Base-by-base conservation (phyloP, 1,140 invertebrate species). In the Philaenus spumarius region DNA sequence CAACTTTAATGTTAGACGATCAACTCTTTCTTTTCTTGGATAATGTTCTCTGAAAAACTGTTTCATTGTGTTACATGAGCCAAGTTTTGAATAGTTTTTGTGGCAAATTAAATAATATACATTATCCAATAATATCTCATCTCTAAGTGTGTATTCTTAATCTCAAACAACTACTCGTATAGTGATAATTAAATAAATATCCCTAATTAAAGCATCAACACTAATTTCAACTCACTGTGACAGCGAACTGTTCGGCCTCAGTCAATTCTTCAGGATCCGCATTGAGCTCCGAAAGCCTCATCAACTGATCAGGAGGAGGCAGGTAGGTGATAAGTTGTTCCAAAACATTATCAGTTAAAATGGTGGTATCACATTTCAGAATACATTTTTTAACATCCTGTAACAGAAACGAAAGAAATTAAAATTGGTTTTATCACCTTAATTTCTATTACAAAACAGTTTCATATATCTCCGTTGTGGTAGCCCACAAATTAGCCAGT, bases 241-340 rank as follows among this genome's bases (percentile, higher is more conserved):
- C 83, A 46, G 88, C 87, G 77, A 98, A 98, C 69, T 95, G 92
- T 74, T 98, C 96, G 2, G 95, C 90, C 64, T 95, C 93, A 0
- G 91, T 89, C 35, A 98, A 71, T 20, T 95, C 86, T 34, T 91
- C 81, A 55, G 83, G 84, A 61, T 84, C 83, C 39, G 85, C 82
- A 39, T 87, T 82, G 54, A 88, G 80, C 57, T 87, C 84, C 43
- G 89, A 80, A 4, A 98, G 70, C 65, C 88, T 84, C 45, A 88
- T 88, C 2, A 98, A 75, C 65, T 95, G 87, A 66, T 97, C 93
- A 50, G 89, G 84, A 57, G 85, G 85, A 45, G 96, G 96, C 56
- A 98, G 78, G 71, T 94, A 94, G 70, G 92, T 80, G 64, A 91
- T 89, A 12, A 96, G 73, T 62, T 91, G 83, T 72, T 94, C 88